Percentiles rank a stretch among this genome's conserved stretches.
These are phyloP conservation scores for Manis crassicaudata DNA, from an alignment of 2,797 vertebrate genomes.

Conservation along the genomic window DNA sequence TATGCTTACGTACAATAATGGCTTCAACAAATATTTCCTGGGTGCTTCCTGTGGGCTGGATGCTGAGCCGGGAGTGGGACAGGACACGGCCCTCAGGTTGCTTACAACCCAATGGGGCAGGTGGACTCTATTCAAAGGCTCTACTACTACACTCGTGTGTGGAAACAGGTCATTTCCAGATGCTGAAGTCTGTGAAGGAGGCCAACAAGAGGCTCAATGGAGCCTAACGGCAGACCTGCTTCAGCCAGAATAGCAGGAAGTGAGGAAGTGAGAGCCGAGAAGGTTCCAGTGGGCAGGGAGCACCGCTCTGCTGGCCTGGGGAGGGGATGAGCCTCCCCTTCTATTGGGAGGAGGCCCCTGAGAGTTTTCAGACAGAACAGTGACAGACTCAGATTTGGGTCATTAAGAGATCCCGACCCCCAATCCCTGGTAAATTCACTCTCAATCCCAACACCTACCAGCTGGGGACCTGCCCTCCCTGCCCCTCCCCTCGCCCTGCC, in stretches of 20 bases:
- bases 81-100: neutral
- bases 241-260: neutral
- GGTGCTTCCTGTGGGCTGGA: neutral
- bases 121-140: neutral
- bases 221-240: neutral
- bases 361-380: neutral
- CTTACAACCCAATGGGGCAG: neutral
- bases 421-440: neutral
- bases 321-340: neutral
- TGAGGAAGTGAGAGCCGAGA: neutral
- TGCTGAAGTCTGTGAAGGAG: neutral
- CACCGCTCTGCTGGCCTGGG: neutral
- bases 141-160: neutral
- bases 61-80: neutral
- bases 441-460: neutral
- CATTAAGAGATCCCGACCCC: neutral
- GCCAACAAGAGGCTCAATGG: neutral
- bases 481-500: neutral
- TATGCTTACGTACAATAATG: neutral
- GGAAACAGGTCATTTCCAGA: neutral
- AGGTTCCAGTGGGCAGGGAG: neutral
- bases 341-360: neutral
- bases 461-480: neutral
- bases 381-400: neutral
- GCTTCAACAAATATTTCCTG: neutral